Evolutionary conservation across 2,888 invertebrate species (phyloP).

Genomic region (Leptinotarsa juncta): DNA sequence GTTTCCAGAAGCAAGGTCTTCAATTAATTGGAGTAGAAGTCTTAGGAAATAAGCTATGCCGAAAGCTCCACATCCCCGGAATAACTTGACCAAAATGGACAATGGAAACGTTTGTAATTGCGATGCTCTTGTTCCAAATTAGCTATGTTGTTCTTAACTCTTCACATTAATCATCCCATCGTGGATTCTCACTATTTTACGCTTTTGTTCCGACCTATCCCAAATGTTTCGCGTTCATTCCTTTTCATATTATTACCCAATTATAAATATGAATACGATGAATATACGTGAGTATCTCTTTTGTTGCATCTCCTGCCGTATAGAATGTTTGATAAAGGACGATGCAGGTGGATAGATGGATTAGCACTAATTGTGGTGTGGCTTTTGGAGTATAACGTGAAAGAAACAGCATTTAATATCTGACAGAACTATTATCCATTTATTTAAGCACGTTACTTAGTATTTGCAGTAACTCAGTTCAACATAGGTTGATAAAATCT

Average conservation of each 20-base stretch:
- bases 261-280: conserved; percentile 15
- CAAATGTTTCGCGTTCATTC: conserved; percentile 21
- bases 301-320: too few relatives aligned
- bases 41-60: conserved; percentile 53
- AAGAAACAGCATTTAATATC: too few relatives aligned
- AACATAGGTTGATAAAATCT: too few relatives aligned
- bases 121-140: conserved; percentile 46
- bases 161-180: conserved; percentile 49
- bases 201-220: conserved; percentile 35
- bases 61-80: conserved; percentile 53
- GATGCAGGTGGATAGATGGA: too few relatives aligned
- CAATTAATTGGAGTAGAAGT: conserved; percentile 56
- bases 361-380: too few relatives aligned
- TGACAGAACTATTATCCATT: too few relatives aligned
- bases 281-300: too few relatives aligned
- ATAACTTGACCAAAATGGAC: conserved; percentile 57
- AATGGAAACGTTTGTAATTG: conserved; percentile 53
- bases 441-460: too few relatives aligned
- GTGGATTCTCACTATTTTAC: conserved; percentile 46
- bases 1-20: conserved; percentile 52
- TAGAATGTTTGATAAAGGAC: too few relatives aligned
- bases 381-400: too few relatives aligned
- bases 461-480: too few relatives aligned
- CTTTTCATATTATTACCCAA: conserved; percentile 31
- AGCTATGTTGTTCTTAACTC: conserved; percentile 51